phyloP scores from a whole-genome alignment of 1,140 invertebrate genomes.

The Zaprionus gabonicus region DNA sequence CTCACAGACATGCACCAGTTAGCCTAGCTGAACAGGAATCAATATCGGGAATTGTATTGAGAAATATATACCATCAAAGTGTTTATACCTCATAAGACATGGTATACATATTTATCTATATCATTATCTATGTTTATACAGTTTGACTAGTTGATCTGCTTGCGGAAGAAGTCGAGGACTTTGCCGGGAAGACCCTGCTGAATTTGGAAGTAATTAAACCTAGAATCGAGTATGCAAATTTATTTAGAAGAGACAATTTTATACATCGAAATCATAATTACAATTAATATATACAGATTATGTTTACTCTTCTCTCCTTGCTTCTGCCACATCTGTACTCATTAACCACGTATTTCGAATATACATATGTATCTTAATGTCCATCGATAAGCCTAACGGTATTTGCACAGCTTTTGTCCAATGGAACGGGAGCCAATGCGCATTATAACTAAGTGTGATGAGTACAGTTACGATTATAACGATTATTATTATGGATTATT shows the following conservation, averaged over 20 bases:
- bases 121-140: constrained; percentile 4
- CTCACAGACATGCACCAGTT: constrained; percentile 56
- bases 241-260: not conserved
- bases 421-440: not conserved
- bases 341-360: not conserved
- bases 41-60: constrained; percentile 46
- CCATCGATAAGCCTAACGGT: not conserved
- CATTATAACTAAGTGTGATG: not conserved
- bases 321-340: not conserved
- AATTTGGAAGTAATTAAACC: constrained; percentile 3
- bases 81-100: constrained; percentile 17
- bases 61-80: constrained; percentile 18
- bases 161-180: not conserved
- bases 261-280: not conserved
- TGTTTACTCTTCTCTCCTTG: not conserved
- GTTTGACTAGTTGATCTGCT: constrained; percentile 19
- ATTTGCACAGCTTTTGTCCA: not conserved
- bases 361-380: not conserved
- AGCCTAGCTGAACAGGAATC: constrained; percentile 75
- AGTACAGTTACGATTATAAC: constrained; percentile 8
- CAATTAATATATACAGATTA: not conserved
- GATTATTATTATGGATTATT: constrained; percentile 21
- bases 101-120: constrained; percentile 11
- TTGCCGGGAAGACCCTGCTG: not conserved
- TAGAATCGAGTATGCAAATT: not conserved